phyloP scores from a whole-genome alignment of 2,797 vertebrate genomes.

The Rhinoraja longicauda region DNA sequence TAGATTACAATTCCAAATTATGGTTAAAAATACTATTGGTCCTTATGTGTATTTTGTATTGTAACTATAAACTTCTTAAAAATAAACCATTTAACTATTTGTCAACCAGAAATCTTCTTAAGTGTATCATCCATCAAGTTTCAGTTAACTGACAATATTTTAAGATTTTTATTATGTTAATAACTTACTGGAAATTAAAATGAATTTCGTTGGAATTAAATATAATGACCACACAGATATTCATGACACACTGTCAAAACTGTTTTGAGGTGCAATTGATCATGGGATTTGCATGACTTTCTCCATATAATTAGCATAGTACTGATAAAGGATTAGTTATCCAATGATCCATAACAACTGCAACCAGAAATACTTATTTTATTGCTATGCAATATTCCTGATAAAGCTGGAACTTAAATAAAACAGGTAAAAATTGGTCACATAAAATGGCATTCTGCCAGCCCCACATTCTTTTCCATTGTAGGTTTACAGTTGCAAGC shows the following conservation, averaged over 20 bases:
- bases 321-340: conserved; percentile 38
- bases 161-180: background rate
- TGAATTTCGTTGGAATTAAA: background rate
- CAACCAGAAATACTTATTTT: conserved; percentile 37
- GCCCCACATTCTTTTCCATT: background rate
- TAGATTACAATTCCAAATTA: background rate
- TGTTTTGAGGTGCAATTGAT: conserved; percentile 60
- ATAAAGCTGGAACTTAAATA: background rate
- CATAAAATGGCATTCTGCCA: conserved; percentile 16
- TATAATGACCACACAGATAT: conserved; percentile 52
- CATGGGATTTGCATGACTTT: conserved; percentile 53
- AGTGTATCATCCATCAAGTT: background rate
- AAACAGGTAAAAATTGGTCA: background rate
- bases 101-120: background rate
- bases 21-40: background rate
- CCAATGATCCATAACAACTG: conserved; percentile 39
- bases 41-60: background rate
- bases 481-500: conserved; percentile 16
- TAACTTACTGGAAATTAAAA: background rate
- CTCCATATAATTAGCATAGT: background rate
- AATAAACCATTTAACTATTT: background rate
- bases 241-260: conserved; percentile 58
- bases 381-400: conserved; percentile 25
- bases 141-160: background rate
- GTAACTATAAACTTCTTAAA: background rate